Conservation (phyloP, 2,888 invertebrate genomes). For the Ormyrus labotus region DNA sequence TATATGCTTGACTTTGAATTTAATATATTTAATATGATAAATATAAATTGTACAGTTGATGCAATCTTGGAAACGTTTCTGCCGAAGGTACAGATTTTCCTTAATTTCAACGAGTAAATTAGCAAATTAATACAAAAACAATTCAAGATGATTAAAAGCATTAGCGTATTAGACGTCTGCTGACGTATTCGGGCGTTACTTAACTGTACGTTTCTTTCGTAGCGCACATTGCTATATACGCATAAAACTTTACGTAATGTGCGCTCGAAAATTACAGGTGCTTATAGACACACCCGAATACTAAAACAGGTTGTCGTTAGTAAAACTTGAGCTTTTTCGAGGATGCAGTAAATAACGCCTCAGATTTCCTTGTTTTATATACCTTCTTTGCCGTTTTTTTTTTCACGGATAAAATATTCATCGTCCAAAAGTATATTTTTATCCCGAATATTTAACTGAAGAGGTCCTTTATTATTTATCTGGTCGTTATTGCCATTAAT, state of each 20-base stretch:
- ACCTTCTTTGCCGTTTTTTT: background rate
- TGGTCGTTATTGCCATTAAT: background rate
- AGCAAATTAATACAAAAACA: slow-evolving; percentile 11
- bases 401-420: no score
- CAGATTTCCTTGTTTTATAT: slow-evolving; percentile 34
- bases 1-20: no score
- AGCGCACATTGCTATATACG: background rate
- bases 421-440: no score
- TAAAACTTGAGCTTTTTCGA: slow-evolving; percentile 53
- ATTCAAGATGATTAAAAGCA: slow-evolving; percentile 6
- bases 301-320: slow-evolving; percentile 51
- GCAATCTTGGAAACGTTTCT: no score
- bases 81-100: no score
- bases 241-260: slow-evolving; percentile 41
- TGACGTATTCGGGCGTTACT: slow-evolving; percentile 43
- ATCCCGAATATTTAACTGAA: no score
- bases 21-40: no score
- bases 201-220: slow-evolving; percentile 19
- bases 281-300: slow-evolving; percentile 49
- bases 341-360: slow-evolving; percentile 34
- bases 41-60: no score
- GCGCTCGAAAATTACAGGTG: slow-evolving; percentile 50
- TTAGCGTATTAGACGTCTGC: background rate
- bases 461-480: background rate
- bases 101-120: background rate